Evolutionary conservation across 2,113 vertebrate species (phyloP).

Genomic region (Galemys pyrenaicus): DNA sequence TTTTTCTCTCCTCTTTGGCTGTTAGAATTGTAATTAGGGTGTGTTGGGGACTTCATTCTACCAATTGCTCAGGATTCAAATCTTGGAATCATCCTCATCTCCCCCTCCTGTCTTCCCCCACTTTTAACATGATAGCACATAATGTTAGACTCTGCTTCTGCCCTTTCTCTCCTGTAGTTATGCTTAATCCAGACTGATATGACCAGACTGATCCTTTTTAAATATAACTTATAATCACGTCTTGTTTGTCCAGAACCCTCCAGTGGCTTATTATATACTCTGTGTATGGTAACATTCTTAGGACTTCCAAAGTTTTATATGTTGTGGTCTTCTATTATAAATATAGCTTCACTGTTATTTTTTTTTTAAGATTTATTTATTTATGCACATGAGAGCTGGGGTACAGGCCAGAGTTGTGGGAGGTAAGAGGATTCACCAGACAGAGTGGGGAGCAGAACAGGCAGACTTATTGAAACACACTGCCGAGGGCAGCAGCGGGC

Average conservation of each 20-base stretch:
- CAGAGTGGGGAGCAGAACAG: too few relatives aligned
- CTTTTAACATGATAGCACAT: background rate
- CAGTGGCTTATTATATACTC: background rate
- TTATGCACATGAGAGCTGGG: too few relatives aligned
- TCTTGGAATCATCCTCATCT: constrained; percentile 8
- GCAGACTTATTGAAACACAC: too few relatives aligned
- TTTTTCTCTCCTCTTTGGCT: background rate
- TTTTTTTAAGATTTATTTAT: too few relatives aligned
- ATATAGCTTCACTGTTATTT: constrained; percentile 4
- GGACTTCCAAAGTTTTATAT: background rate
- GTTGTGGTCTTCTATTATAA: background rate
- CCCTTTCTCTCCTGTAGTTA: background rate
- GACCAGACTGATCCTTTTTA: background rate
- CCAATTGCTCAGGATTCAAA: background rate
- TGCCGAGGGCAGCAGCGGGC: too few relatives aligned
- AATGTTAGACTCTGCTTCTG: background rate
- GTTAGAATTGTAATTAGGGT: background rate
- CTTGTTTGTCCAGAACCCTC: background rate
- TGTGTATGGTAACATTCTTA: background rate
- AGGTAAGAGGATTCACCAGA: too few relatives aligned
- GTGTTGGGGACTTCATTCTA: background rate
- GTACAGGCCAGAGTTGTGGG: too few relatives aligned
- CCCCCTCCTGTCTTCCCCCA: background rate
- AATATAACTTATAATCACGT: background rate
- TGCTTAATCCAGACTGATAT: background rate